phyloP scores from a whole-genome alignment of 2,888 invertebrate species.

The Heliconius charithonia region DNA sequence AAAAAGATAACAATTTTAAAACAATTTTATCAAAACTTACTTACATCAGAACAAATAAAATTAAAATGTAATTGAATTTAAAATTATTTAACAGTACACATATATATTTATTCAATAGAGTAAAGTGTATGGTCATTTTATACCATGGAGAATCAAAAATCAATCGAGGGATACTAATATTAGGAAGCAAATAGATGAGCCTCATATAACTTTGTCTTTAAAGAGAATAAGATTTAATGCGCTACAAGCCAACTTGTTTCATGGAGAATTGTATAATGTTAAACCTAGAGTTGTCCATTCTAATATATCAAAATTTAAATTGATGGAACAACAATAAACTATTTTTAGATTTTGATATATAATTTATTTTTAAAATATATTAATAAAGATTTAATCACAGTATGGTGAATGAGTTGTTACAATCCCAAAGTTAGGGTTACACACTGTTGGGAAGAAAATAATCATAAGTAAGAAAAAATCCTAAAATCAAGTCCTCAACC shows the following conservation, averaged over 20 bases:
- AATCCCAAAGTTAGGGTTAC: too few species aligned
- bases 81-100: not conserved
- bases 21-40: not conserved
- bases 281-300: constrained; percentile 54
- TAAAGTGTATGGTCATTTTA: constrained; percentile 62
- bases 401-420: too few species aligned
- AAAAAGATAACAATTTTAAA: not conserved
- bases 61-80: constrained; percentile 9
- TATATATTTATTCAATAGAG: constrained; percentile 31
- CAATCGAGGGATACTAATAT: constrained; percentile 40
- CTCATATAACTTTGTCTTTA: constrained; percentile 50
- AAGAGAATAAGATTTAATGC: constrained; percentile 54
- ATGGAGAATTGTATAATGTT: constrained; percentile 53
- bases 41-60: not conserved
- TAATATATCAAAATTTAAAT: constrained; percentile 7
- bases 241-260: constrained; percentile 62
- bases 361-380: not conserved
- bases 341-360: not conserved
- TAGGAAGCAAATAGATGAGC: constrained; percentile 51
- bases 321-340: not conserved
- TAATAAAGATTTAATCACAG: not conserved
- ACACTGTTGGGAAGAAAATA: too few species aligned
- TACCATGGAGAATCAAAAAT: constrained; percentile 63
- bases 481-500: too few species aligned
- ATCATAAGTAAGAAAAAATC: too few species aligned